Evolutionary conservation across 1,140 invertebrate species (phyloP).

Genomic region (Rhopalosiphum padi): DNA sequence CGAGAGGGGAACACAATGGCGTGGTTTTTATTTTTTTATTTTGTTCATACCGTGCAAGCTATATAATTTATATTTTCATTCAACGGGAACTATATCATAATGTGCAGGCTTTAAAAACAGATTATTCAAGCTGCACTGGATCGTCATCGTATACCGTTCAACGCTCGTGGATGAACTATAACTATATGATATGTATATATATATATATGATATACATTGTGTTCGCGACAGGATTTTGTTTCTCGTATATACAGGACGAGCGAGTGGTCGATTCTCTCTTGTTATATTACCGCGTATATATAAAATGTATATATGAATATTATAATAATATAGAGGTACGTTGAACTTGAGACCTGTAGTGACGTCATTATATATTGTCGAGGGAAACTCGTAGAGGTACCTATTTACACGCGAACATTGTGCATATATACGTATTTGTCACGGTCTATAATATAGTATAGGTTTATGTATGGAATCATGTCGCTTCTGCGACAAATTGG

Average conservation of each 20-base stretch:
- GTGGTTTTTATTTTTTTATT: slow-evolving; percentile 26
- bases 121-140: not conserved
- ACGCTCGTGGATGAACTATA: not conserved
- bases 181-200: not conserved
- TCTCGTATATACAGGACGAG: not conserved
- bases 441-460: not conserved
- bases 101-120: slow-evolving; percentile 8
- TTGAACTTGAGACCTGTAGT: not conserved
- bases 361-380: not conserved
- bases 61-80: slow-evolving; percentile 48
- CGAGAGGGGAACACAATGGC: slow-evolving; percentile 6
- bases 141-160: not conserved
- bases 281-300: not conserved
- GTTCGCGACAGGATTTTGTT: not conserved
- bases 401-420: not conserved
- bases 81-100: not conserved
- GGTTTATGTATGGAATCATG: not conserved
- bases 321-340: not conserved
- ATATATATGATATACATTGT: not conserved
- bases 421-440: not conserved
- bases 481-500: not conserved
- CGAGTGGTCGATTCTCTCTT: not conserved
- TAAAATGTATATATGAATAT: not conserved
- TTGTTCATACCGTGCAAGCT: not conserved
- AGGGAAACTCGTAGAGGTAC: not conserved